Conservation (phyloP, 2,113 vertebrate genomes). For the Callopanchax toddi region DNA sequence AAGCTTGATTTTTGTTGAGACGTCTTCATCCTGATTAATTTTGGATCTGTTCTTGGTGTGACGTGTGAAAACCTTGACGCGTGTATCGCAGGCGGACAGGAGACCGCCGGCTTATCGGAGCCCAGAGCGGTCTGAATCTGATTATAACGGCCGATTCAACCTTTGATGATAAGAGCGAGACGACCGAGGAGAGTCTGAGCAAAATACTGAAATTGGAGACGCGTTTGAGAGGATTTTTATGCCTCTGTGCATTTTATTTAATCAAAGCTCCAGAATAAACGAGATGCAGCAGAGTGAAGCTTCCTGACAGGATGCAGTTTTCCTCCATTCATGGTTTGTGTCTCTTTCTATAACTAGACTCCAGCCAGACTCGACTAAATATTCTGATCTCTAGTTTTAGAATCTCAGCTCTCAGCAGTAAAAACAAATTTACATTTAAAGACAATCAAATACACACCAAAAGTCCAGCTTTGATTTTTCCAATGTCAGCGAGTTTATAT, state of each 20-base stretch:
- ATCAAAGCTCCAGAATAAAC: conserved; percentile 22
- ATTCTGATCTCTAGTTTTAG: no score
- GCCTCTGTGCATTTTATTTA: conserved; percentile 14
- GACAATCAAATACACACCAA: no score
- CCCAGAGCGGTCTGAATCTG: conserved; percentile 31
- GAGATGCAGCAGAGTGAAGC: conserved; percentile 24
- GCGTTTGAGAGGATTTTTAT: background rate
- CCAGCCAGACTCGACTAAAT: no score
- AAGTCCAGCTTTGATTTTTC: no score
- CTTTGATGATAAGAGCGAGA: conserved; percentile 50
- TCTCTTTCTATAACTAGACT: no score
- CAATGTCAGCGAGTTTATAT: no score
- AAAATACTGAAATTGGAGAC: conserved; percentile 1
- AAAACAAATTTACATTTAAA: no score
- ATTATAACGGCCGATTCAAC: conserved; percentile 46
- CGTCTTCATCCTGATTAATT: conserved; percentile 1
- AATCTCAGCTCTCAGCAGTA: no score
- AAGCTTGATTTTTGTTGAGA: no score
- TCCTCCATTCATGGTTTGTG: no score
- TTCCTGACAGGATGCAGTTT: no score
- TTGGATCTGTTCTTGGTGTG: conserved; percentile 26
- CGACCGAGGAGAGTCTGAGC: conserved; percentile 7
- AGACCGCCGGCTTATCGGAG: conserved; percentile 13
- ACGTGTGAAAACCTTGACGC: conserved; percentile 39
- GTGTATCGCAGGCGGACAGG: conserved; percentile 19